Conservation (phyloP, 2,113 vertebrate genomes). For the Ailurus styani region DNA sequence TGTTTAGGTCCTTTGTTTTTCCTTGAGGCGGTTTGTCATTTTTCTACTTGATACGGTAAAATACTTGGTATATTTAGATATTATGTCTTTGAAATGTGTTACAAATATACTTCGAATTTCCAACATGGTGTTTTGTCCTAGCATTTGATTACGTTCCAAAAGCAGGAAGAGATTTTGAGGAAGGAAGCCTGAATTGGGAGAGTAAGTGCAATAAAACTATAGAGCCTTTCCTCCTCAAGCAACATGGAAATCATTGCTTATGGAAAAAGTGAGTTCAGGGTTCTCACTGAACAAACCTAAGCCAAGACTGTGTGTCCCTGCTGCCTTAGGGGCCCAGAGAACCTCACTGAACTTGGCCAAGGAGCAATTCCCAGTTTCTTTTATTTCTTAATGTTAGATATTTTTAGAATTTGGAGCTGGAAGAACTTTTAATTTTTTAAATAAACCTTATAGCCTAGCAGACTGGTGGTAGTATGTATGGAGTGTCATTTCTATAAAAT, state of each 20-base stretch:
- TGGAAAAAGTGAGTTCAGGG: neutral
- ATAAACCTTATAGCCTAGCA: neutral
- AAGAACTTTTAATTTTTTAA: neutral
- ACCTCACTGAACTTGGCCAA: neutral
- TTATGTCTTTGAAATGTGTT: neutral
- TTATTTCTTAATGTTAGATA: neutral
- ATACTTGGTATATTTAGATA: neutral
- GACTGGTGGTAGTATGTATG: neutral
- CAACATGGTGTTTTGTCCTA: neutral
- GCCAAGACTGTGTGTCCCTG: neutral
- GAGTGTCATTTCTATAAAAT: neutral
- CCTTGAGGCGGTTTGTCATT: neutral
- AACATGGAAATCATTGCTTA: neutral
- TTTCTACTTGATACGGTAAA: neutral
- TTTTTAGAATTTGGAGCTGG: neutral
- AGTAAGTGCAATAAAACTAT: fast-evolving
- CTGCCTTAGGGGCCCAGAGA: neutral
- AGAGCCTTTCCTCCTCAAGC: neutral
- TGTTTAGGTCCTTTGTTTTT: neutral
- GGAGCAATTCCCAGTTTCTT: neutral
- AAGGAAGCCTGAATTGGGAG: neutral
- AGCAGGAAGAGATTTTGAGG: neutral
- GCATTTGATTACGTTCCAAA: neutral
- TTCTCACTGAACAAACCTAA: neutral
- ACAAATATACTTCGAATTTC: neutral